phyloP scores from a whole-genome alignment of 2,113 vertebrate genomes.

The Cyanoliseus patagonus region DNA sequence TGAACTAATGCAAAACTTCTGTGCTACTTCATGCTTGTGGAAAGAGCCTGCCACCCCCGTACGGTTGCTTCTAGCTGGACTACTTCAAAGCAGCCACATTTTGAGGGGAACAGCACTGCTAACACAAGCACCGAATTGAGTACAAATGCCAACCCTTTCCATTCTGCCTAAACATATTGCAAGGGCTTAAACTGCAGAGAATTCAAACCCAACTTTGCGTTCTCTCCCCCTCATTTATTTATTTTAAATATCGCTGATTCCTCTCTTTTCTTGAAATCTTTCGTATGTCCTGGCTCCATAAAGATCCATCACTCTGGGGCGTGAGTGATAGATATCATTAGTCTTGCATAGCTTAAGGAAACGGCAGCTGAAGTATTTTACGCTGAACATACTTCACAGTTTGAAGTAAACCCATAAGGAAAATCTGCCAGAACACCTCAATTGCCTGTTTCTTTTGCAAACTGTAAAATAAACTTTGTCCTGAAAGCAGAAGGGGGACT shows the following conservation, averaged over 20 bases:
- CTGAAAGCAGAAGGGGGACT: constrained; percentile 20
- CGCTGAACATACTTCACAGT: constrained; percentile 29
- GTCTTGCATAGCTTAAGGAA: constrained; percentile 39
- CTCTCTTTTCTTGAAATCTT: not conserved
- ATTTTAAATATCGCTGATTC: not conserved
- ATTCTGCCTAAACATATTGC: not conserved
- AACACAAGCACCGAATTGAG: not conserved
- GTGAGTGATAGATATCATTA: constrained; percentile 24
- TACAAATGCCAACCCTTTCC: not conserved
- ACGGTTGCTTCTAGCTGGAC: not conserved
- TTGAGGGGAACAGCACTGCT: not conserved
- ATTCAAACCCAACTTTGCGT: not conserved
- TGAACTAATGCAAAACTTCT: constrained; percentile 37
- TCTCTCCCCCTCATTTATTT: not conserved
- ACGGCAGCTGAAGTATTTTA: constrained; percentile 38
- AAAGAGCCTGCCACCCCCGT: not conserved
- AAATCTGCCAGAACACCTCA: constrained; percentile 46
- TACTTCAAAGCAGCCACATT: constrained; percentile 7
- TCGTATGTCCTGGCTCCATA: not conserved
- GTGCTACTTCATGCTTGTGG: constrained; percentile 6
- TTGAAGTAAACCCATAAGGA: constrained; percentile 28
- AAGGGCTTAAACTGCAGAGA: not conserved
- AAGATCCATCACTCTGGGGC: not conserved
- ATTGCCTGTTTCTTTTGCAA: not conserved
- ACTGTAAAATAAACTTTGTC: constrained; percentile 40